Base-by-base conservation (phyloP, 1,140 invertebrate species). In the Drosophila obscura region DNA sequence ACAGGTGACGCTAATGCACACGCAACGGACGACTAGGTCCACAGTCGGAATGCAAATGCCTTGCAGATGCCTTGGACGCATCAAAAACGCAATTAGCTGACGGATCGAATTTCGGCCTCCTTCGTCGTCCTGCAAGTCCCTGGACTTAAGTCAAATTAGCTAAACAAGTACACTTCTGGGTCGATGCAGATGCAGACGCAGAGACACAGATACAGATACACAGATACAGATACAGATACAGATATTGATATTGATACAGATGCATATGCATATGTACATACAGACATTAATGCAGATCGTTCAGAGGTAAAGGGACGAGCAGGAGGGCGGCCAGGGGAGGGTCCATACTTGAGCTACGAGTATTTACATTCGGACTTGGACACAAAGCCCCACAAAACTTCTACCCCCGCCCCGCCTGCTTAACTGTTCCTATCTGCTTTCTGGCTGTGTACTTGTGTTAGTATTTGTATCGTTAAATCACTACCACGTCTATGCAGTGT, bases 121-220 rank as follows among this genome's bases (percentile, higher is more conserved):
- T 58, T 69, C 59, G 39, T 8, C 28, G 19, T 1, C 19, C 28
- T 28, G 28, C 28, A 28, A 2, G 28, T 28, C 28, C 46, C 35
- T 58, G 48, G 57, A 60, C 61, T 81, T 52, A 80, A 80, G 60
- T 56, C 58, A 81, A 77, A 81, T 81, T 81, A 81, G 63, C 64
- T 26, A 56, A 26, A 48, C 58, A 80, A 64, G 57, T 51, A 69
- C 8, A 3, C 31, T 4, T 9, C 31, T 7, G 7, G 28, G 1
- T 24, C 3, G 41, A 41, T 24, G 56, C 16, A 45, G 26, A 41
- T 39, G 2, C 9, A 26, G 11, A 48, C 19, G 19, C 19, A 19
- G 19, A 19, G 19, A 60, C 43, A 39, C 11, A 44, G 39, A 8
- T n/a, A n/a, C n/a, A n/a, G n/a, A n/a, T n/a, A n/a, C n/a, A n/a